Conservation (phyloP, 2,797 vertebrate genomes). For the Nannoperca australis region DNA sequence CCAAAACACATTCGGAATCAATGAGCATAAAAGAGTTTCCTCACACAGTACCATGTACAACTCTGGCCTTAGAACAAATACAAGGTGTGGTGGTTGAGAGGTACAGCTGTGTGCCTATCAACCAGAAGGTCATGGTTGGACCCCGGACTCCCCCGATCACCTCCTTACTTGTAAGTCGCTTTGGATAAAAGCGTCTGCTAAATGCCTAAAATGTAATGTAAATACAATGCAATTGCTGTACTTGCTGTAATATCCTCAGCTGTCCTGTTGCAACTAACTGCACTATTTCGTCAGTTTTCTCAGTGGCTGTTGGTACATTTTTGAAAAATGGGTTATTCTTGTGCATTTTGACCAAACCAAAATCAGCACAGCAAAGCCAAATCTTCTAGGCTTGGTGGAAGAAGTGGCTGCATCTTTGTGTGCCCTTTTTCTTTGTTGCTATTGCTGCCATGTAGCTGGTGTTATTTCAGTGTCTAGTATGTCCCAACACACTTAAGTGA, state of each 20-base stretch:
- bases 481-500: conserved; percentile 3
- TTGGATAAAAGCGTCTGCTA: too few relatives aligned
- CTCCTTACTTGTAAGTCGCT: too few relatives aligned
- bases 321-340: too few relatives aligned
- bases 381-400: not conserved
- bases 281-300: not conserved
- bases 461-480: not conserved
- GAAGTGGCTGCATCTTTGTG: not conserved
- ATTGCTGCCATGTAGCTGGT: not conserved
- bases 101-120: too few relatives aligned
- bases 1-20: not conserved
- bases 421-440: not conserved
- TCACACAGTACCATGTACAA: not conserved
- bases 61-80: not conserved
- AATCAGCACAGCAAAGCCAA: not conserved
- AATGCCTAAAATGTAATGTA: too few relatives aligned
- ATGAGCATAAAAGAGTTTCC: not conserved
- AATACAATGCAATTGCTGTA: not conserved
- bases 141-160: too few relatives aligned
- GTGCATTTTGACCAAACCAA: not conserved
- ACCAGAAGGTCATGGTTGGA: too few relatives aligned
- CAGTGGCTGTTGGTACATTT: not conserved
- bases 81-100: not conserved
- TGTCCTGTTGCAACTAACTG: not conserved
- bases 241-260: not conserved